Evolutionary conservation across 2,888 invertebrate genomes (phyloP).

Genomic region (Caenorhabditis doughertyi): DNA sequence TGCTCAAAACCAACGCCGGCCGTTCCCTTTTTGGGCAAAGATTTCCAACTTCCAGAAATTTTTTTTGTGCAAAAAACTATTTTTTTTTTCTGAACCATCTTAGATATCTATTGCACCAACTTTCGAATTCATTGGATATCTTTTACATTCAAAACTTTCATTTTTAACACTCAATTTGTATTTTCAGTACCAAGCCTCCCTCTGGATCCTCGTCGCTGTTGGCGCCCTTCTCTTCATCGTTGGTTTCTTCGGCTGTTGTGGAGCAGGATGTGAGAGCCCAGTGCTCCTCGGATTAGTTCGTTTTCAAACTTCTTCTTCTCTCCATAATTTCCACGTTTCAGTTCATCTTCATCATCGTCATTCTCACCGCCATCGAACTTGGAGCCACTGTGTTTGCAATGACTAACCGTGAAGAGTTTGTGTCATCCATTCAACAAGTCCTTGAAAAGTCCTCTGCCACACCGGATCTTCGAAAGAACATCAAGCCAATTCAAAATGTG

Average conservation of each 20-base stretch:
- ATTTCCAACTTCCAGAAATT: too few relatives aligned
- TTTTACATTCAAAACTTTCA: too few relatives aligned
- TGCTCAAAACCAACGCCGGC: too few relatives aligned
- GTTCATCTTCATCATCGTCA: slow-evolving; percentile 79
- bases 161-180: background rate
- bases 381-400: slow-evolving; percentile 77
- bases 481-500: slow-evolving; percentile 78
- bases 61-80: too few relatives aligned
- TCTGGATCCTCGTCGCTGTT: slow-evolving; percentile 81
- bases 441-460: slow-evolving; percentile 72
- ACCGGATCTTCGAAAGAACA: slow-evolving; percentile 69
- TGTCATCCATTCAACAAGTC: slow-evolving; percentile 73
- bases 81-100: too few relatives aligned
- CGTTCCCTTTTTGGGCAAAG: too few relatives aligned
- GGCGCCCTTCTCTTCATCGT: slow-evolving; percentile 80
- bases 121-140: too few relatives aligned
- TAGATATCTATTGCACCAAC: too few relatives aligned
- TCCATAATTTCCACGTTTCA: slow-evolving; percentile 27
- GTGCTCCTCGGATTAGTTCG: slow-evolving; percentile 77
- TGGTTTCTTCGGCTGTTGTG: slow-evolving; percentile 82
- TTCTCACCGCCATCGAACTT: slow-evolving; percentile 76
- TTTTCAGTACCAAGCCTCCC: slow-evolving; percentile 81
- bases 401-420: slow-evolving; percentile 75
- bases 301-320: background rate
- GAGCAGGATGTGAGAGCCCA: slow-evolving; percentile 79